phyloP scores from a whole-genome alignment of 1,140 invertebrate genomes.

The Drosophila lacteicornis region DNA sequence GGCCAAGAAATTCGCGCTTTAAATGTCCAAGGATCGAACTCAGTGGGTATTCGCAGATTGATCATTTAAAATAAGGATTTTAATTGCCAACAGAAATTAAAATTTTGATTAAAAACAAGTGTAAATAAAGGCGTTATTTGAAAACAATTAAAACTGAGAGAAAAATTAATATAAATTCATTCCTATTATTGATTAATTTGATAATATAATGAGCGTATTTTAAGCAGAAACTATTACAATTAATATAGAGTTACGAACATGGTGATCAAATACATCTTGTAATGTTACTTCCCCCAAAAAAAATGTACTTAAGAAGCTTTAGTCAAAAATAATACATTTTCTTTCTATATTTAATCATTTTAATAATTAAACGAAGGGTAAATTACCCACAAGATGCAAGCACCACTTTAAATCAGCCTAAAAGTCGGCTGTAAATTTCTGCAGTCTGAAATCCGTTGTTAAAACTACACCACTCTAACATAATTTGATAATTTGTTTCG shows the following conservation, averaged over 20 bases:
- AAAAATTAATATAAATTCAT: too few species aligned
- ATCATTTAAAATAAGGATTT: not conserved
- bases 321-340: too few species aligned
- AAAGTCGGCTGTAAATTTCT: slow-evolving; percentile 11
- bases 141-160: not conserved
- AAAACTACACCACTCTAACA: not conserved
- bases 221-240: too few species aligned
- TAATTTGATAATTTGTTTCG: slow-evolving; percentile 25
- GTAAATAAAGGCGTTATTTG: not conserved
- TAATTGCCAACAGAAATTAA: slow-evolving; percentile 7
- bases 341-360: not conserved
- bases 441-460: not conserved
- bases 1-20: slow-evolving; percentile 19
- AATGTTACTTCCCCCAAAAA: too few species aligned
- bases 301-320: too few species aligned
- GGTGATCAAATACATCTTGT: too few species aligned
- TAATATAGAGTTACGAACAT: too few species aligned
- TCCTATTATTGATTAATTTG: too few species aligned
- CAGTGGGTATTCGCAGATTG: slow-evolving; percentile 8
- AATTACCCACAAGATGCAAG: not conserved
- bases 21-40: not conserved
- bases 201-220: too few species aligned
- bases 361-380: not conserved
- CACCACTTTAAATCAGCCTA: not conserved
- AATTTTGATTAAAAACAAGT: not conserved